A percentile compares a stretch with the other conserved stretches of the same genome.
phyloP scores from a whole-genome alignment of 2,113 vertebrate species.

The Lepus europaeus region DNA sequence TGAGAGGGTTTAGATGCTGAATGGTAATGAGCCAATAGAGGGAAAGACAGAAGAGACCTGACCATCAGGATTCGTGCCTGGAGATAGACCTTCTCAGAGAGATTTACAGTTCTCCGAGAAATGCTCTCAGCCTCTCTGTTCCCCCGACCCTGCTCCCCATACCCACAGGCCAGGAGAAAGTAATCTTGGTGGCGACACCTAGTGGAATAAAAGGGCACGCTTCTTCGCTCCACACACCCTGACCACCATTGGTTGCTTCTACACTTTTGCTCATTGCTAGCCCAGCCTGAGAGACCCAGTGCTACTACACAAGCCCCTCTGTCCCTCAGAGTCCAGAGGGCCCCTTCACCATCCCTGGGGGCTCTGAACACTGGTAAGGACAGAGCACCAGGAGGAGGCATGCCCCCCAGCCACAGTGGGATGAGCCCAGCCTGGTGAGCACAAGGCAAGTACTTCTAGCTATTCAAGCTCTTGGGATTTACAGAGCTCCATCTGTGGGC shows the following conservation, averaged over 20 bases:
- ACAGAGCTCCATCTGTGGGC: neutral
- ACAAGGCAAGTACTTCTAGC: neutral
- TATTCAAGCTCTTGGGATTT: neutral
- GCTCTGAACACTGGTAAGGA: neutral
- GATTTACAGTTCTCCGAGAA: neutral
- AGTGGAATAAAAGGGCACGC: slow-evolving; percentile 21
- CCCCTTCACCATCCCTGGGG: neutral
- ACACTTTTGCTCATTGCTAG: neutral
- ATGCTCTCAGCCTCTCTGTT: neutral
- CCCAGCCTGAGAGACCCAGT: neutral
- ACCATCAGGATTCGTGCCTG: neutral
- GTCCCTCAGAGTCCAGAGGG: neutral
- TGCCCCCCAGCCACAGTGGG: neutral
- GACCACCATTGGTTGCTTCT: neutral
- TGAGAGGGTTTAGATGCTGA: neutral
- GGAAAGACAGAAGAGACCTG: neutral
- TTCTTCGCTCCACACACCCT: neutral
- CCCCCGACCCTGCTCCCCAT: neutral
- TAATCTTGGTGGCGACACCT: slow-evolving; percentile 68
- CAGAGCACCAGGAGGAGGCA: neutral
- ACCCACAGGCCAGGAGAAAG: neutral
- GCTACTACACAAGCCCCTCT: neutral
- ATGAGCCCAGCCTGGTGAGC: neutral
- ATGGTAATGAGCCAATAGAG: neutral
- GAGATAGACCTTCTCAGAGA: neutral